Base-by-base conservation (phyloP, 2,888 invertebrate species). In the Thecophora atra region DNA sequence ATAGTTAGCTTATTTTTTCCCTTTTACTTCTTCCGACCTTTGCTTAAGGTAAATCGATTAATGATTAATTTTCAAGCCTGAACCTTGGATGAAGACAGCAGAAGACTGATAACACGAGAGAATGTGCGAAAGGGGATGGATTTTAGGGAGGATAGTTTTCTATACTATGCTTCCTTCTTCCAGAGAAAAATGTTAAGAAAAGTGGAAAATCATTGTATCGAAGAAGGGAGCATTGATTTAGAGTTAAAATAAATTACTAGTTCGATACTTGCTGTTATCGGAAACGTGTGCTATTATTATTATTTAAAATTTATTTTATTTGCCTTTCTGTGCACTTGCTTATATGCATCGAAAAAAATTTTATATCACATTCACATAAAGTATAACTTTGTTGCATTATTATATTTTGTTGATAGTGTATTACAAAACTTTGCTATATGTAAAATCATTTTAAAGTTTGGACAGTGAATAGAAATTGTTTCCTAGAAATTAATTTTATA, bases 31-130 rank as follows among this genome's bases (percentile, higher is more conserved):
- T 19, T 58, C 19, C 19, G 37, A 13, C 21, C 58, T 6, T 6
- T 6, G n/a, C 26, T 54, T 51, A 47, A 44, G 60, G 68, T 73
- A 24, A 74, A 78, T 78, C 78, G 78, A 78, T 78, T 74, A 74
- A 73, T 77, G 66, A 74, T 78, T 75, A 76, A 78, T 71, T 66
- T 75, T 74, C 72, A 62, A 73, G 47, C 42, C 30, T 63, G 58
- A 54, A 54, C 37, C 28, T 19, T 67, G 51, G 54, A 19, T 68
- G 44, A 58, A 44, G 63, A 68, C 60, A 58, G 21, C 44, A 52
- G 17, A 58, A 44, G 24, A 17, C 30, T 2, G 62, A 30, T 17
- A 13, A 63, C 37, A 24, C 63, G 7, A 13, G 17, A 30, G 15
- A 21, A 21, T 24, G 52, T 28, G 24, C 52, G 28, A 28, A 15